Base-by-base conservation (phyloP, 2,113 vertebrate genomes). In the Pholis gunnellus region DNA sequence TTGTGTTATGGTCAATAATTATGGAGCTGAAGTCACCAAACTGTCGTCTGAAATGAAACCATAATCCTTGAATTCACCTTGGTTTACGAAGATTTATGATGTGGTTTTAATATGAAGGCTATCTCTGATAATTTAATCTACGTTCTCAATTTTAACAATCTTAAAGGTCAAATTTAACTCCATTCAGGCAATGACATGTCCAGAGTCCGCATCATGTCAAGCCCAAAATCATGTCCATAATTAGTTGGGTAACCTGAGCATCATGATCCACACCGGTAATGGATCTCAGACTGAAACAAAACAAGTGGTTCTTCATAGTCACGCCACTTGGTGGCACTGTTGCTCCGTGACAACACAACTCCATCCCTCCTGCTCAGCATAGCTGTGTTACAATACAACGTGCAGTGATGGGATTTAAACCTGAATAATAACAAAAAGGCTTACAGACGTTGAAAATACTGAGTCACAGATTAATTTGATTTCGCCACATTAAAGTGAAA, bases 281-380 rank as follows among this genome's bases (percentile, higher is more conserved):
- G 52, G 20, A 14, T 5, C 50, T 54, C 34, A 46, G 36, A 25
- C 29, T 15, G 40, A 63, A 70, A 83, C 56, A 82, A 87, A 92
- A 92, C 83, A 85, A 74, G 40, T 36, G 10, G 88, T 2, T 38
- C 52, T 94, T 88, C 84, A 25, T 0, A 40, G 70, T 8, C 3
- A 0, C 34, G 78, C 97, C 98, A 96, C 95, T 84, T 96, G 98
- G 92, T 97, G 98, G 98, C 94, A 96, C 95, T 97, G 95, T 97
- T 92, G 94, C 92, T 95, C 96, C 92, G 92, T 9, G 48, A 40
- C 91, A 91, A 29, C 70, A 3, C 22, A 27, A 1, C 59, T 6
- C 25, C 52, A 50, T 59, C 71, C 42, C 25, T 60, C 8, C 69
- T 71, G 52, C 65, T 56, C 29, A 78, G 66, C 81, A 5, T 66